Percentiles rank a stretch among this genome's conserved stretches.
phyloP scores from a whole-genome alignment of 1,140 invertebrate species.

The Heliconius congener region DNA sequence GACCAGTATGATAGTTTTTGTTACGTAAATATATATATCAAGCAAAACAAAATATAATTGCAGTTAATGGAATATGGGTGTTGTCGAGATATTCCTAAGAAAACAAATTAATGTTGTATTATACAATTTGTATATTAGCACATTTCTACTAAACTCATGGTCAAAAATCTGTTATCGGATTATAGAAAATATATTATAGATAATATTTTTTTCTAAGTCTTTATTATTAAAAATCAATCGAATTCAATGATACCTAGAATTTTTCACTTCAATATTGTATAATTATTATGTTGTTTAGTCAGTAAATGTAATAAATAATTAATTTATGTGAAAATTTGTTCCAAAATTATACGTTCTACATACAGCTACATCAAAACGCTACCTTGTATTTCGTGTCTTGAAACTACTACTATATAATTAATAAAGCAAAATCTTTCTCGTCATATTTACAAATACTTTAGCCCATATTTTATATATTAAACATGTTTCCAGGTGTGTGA shows the following conservation, averaged over 20 bases:
- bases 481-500: neutral
- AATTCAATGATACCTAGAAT: neutral
- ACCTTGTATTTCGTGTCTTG: neutral
- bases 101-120: neutral
- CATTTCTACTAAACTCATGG: neutral
- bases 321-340: neutral
- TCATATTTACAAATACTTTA: neutral
- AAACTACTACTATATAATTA: neutral
- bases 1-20: neutral
- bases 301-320: neutral
- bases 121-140: neutral
- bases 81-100: neutral
- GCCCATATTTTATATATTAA: neutral
- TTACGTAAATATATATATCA: neutral
- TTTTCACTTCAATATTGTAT: neutral
- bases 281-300: neutral
- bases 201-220: too few relatives aligned
- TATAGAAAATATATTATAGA: too few relatives aligned
- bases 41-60: constrained; percentile 23
- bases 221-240: too few relatives aligned
- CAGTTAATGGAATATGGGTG: constrained; percentile 24
- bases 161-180: too few relatives aligned
- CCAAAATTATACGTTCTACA: neutral
- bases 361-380: neutral
- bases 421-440: neutral